These are phyloP conservation scores for Ceratoteleas bidentatus DNA, from an alignment of 1,140 invertebrate species.

Conservation along the genomic window DNA sequence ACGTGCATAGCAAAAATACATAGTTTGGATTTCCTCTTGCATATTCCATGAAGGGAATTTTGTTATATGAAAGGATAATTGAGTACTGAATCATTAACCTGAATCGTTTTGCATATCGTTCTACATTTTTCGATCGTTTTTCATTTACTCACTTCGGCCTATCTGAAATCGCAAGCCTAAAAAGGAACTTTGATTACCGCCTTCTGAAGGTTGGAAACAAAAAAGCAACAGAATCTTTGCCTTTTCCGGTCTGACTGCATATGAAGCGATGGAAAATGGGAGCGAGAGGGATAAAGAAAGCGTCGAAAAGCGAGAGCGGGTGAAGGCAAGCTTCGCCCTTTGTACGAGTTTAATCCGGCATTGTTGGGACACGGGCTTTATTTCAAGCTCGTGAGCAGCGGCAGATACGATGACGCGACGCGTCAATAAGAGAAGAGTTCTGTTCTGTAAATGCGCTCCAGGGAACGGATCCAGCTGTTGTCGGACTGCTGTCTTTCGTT, in stretches of 20 bases:
- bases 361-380: constrained; percentile 78
- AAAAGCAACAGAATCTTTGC: constrained; percentile 58
- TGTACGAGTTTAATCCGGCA: constrained; percentile 80
- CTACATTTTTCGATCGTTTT: too few species aligned
- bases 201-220: constrained; percentile 47
- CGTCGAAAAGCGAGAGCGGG: constrained; percentile 40
- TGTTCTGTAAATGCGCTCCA: constrained; percentile 81
- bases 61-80: too few species aligned
- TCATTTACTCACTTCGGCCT: too few species aligned
- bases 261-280: constrained; percentile 40
- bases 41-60: too few species aligned
- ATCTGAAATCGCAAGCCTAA: constrained; percentile 10
- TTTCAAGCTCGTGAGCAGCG: constrained; percentile 72
- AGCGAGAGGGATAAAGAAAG: constrained; percentile 29
- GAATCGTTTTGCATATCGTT: too few species aligned
- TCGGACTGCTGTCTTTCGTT: constrained; percentile 73
- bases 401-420: constrained; percentile 68
- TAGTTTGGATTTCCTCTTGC: too few species aligned
- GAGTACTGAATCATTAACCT: too few species aligned
- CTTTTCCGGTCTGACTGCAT: constrained; percentile 45
- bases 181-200: constrained; percentile 59
- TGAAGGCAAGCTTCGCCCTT: constrained; percentile 71
- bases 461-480: constrained; percentile 82
- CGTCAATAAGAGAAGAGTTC: constrained; percentile 81
- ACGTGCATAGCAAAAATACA: too few species aligned